Evolutionary conservation across 2,888 invertebrate genomes (phyloP).

Genomic region (Caprella mutica): DNA sequence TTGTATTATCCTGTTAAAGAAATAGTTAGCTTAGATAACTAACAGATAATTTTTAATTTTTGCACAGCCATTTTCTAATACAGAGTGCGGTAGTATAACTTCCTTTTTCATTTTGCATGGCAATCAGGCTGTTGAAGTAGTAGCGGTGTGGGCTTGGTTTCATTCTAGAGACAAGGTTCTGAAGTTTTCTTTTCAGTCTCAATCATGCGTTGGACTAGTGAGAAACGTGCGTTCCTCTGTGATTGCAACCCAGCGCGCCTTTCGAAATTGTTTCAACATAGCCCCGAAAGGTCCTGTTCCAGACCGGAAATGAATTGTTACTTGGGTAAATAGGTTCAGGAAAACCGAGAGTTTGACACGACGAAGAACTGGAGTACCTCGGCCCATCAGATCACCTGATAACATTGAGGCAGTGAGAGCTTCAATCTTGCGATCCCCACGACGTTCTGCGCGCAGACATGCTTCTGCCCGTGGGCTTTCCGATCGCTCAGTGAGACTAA

Average conservation of each 20-base stretch:
- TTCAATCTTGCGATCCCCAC: constrained; percentile 21
- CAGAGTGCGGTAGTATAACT: no score
- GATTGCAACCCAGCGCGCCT: neutral
- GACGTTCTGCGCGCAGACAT: constrained; percentile 35
- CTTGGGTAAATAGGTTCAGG: constrained; percentile 25
- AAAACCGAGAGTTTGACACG: constrained; percentile 32
- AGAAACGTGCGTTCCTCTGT: neutral
- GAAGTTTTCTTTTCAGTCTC: no score
- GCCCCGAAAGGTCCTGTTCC: constrained; percentile 35
- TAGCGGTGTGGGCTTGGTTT: no score
- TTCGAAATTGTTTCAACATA: constrained; percentile 31
- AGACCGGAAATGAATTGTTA: constrained; percentile 35
- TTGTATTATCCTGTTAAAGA: no score
- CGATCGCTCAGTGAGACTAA: neutral
- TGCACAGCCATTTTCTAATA: no score
- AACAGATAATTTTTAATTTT: no score
- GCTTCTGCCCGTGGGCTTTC: constrained; percentile 34
- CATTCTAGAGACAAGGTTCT: no score
- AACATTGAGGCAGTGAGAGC: constrained; percentile 36
- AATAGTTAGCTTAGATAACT: no score
- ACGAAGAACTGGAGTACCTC: constrained; percentile 34
- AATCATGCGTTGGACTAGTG: no score
- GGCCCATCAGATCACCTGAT: constrained; percentile 35
- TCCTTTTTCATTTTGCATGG: no score
- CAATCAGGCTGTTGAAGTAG: no score